Conservation (phyloP, 2,888 invertebrate species). For the Ceramica pisi region DNA sequence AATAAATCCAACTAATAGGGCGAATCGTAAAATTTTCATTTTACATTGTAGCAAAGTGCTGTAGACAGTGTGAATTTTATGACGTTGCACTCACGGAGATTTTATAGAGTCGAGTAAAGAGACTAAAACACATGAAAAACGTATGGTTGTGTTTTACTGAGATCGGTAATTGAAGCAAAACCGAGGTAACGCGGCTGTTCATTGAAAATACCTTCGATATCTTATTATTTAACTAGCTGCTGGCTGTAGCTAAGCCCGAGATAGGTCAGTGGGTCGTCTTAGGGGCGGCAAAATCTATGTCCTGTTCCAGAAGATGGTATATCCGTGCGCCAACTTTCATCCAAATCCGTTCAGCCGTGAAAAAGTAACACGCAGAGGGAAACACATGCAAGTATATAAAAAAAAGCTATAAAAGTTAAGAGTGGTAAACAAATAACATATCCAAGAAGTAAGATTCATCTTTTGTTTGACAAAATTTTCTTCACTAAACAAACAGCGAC, state of each 20-base stretch:
- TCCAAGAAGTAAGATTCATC: not conserved
- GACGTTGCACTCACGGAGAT: not conserved
- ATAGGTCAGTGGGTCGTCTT: no score
- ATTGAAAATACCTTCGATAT: not conserved
- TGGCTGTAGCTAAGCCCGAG: no score
- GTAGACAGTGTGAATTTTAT: slow-evolving; percentile 33
- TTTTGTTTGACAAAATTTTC: slow-evolving; percentile 2
- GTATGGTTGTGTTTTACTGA: not conserved
- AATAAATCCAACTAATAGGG: slow-evolving; percentile 45
- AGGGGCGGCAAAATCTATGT: no score
- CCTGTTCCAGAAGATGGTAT: no score
- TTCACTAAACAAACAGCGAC: slow-evolving; percentile 1
- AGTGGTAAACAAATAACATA: not conserved
- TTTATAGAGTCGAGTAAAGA: not conserved
- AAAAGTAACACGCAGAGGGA: no score
- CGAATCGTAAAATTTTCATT: slow-evolving; percentile 41
- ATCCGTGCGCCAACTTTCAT: no score
- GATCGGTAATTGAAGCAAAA: not conserved
- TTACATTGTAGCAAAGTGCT: slow-evolving; percentile 17
- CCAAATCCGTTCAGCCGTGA: no score
- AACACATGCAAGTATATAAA: no score
- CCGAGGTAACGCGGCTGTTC: not conserved
- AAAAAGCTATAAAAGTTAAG: not conserved
- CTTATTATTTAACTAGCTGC: not conserved
- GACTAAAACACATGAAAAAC: not conserved